Conservation (phyloP, 2,888 invertebrate species). For the Zygaena filipendulae region DNA sequence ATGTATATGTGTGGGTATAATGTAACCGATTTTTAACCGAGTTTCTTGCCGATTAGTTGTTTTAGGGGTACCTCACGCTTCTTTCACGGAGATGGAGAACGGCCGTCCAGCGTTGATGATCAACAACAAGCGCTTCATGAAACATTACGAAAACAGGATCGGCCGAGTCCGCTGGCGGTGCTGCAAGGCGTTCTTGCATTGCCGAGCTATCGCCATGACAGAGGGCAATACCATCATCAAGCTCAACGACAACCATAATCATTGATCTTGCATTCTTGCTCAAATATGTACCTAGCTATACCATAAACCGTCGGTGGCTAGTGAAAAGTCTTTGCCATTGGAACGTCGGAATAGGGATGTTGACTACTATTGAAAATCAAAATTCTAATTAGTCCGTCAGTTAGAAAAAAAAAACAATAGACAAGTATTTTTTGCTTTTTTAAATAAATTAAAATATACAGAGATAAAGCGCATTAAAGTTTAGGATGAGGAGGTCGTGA, state of each 20-base stretch:
- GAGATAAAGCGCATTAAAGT: too few species aligned
- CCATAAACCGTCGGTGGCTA: too few species aligned
- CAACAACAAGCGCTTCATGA: slow-evolving; percentile 36
- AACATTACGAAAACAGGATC: slow-evolving; percentile 37
- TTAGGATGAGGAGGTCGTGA: too few species aligned
- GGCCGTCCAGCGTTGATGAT: slow-evolving; percentile 38
- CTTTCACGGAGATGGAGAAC: slow-evolving; percentile 23
- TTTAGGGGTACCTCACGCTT: slow-evolving; percentile 9
- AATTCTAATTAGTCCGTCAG: too few species aligned
- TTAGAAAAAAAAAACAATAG: too few species aligned
- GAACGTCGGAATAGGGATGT: too few species aligned
- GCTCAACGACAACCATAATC: slow-evolving; percentile 44
- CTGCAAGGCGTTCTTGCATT: slow-evolving; percentile 36
- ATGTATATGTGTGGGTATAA: too few species aligned
- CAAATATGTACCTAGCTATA: background rate
- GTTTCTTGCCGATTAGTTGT: slow-evolving; percentile 4
- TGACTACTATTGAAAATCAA: too few species aligned
- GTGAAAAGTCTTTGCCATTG: too few species aligned
- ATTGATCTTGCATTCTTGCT: slow-evolving; percentile 15
- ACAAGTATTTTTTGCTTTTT: too few species aligned
- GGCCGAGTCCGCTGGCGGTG: slow-evolving; percentile 48
- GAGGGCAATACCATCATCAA: slow-evolving; percentile 34
- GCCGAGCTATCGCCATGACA: slow-evolving; percentile 47
- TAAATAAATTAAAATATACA: too few species aligned
- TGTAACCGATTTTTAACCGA: too few species aligned